Evolutionary conservation across 2,888 invertebrate genomes (phyloP).

Genomic region (Eristalis pertinax): DNA sequence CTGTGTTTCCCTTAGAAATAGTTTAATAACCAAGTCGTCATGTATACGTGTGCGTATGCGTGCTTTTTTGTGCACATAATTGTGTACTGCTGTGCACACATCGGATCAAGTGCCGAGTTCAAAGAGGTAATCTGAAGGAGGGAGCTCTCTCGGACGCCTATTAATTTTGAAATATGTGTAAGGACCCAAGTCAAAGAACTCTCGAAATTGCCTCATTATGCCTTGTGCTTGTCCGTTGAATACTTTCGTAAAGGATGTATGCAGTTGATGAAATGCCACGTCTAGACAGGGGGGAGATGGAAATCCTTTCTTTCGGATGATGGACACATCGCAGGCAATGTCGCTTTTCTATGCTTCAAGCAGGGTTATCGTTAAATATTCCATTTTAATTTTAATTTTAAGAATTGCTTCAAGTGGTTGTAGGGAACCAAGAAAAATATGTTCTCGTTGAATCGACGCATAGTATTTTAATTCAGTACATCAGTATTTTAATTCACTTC

Average conservation of each 20-base stretch:
- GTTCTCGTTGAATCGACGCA: no score
- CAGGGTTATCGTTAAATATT: neutral
- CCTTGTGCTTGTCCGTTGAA: neutral
- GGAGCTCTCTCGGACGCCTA: no score
- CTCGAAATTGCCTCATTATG: neutral
- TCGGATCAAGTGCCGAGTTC: neutral
- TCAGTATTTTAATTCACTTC: no score
- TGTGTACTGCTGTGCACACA: neutral
- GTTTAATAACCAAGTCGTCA: constrained; percentile 8
- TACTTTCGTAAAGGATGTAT: neutral
- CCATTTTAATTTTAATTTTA: neutral
- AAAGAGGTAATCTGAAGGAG: neutral
- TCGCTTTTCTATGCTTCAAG: neutral
- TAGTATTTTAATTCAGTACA: no score
- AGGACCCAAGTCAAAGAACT: neutral
- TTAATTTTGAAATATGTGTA: no score
- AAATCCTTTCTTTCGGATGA: neutral
- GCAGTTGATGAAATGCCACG: neutral
- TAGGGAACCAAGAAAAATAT: no score
- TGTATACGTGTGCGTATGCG: neutral
- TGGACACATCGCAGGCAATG: neutral
- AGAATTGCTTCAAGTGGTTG: neutral
- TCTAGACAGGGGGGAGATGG: neutral
- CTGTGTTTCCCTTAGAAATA: constrained; percentile 5
- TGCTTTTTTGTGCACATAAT: no score